These are phyloP conservation scores for Polypterus bichir DNA, from an alignment of 2,113 vertebrate genomes.

Conservation along the genomic window DNA sequence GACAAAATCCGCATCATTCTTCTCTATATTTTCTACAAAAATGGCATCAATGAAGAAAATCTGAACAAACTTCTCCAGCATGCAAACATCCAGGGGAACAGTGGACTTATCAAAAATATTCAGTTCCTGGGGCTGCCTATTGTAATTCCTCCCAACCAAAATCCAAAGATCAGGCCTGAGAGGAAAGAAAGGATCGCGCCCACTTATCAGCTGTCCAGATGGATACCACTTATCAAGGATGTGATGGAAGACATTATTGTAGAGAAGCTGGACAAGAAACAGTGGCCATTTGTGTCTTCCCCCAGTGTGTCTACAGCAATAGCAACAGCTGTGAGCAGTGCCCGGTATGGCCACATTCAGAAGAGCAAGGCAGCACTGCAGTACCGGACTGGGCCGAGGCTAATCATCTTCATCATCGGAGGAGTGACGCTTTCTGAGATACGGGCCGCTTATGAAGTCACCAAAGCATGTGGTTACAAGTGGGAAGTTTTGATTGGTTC, in stretches of 20 bases:
- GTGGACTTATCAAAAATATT: slow-evolving; percentile 36
- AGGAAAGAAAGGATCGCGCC: slow-evolving; percentile 32
- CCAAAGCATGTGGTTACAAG: slow-evolving; percentile 64
- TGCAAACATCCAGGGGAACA: slow-evolving; percentile 41
- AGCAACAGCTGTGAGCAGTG: slow-evolving; percentile 61
- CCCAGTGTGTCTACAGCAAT: slow-evolving; percentile 49
- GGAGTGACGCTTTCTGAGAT: slow-evolving; percentile 76
- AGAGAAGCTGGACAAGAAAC: slow-evolving; percentile 67
- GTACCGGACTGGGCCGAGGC: slow-evolving; percentile 62
- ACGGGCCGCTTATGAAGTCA: slow-evolving; percentile 78
- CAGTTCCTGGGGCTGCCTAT: slow-evolving; percentile 29
- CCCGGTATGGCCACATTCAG: slow-evolving; percentile 80
- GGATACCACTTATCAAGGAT: slow-evolving; percentile 41
- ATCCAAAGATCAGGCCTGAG: slow-evolving; percentile 19
- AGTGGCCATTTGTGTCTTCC: slow-evolving; percentile 72
- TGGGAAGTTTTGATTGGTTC: slow-evolving; percentile 91
- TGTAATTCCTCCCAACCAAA: not conserved
- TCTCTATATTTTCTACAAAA: slow-evolving; percentile 43
- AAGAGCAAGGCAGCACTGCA: slow-evolving; percentile 65
- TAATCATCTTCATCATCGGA: slow-evolving; percentile 69
- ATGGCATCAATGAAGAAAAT: slow-evolving; percentile 44
- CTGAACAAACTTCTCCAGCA: slow-evolving; percentile 46
- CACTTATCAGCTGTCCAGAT: slow-evolving; percentile 49
- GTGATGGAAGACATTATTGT: slow-evolving; percentile 62
- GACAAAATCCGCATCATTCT: slow-evolving; percentile 50